Conservation (phyloP, 2,888 invertebrate genomes). For the Sphecodes monilicornis region DNA sequence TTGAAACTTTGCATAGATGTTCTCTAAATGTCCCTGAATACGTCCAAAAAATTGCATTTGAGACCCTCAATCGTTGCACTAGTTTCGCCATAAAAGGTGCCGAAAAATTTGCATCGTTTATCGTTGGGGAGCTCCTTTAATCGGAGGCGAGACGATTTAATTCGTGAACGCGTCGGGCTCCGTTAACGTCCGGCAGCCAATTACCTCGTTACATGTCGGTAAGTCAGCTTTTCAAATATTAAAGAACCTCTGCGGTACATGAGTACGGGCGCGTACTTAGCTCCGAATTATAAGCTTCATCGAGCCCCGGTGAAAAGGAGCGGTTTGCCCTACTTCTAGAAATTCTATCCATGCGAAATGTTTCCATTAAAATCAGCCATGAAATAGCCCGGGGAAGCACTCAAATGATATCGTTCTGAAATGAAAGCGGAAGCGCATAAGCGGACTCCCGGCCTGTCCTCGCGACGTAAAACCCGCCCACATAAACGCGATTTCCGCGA, state of each 20-base stretch:
- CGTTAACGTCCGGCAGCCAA: constrained; percentile 31
- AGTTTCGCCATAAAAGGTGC: not conserved
- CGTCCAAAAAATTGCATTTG: not conserved
- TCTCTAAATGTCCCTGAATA: not conserved
- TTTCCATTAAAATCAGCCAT: constrained; percentile 42
- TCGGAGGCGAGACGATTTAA: not conserved
- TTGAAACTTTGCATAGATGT: not conserved
- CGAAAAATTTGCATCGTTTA: not conserved
- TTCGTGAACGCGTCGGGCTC: not conserved
- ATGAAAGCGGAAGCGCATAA: constrained; percentile 17
- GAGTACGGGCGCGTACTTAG: constrained; percentile 28
- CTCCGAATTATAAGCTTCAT: constrained; percentile 48
- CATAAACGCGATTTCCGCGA: constrained; percentile 34
- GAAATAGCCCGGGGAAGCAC: constrained; percentile 31
- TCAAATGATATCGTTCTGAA: constrained; percentile 36
- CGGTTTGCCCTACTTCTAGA: constrained; percentile 38
- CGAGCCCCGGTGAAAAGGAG: constrained; percentile 34
- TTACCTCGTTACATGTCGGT: constrained; percentile 45
- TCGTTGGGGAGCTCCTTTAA: not conserved
- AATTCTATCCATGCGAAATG: constrained; percentile 31
- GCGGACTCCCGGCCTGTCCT: constrained; percentile 10
- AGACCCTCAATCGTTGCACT: too few relatives aligned
- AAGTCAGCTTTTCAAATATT: constrained; percentile 21
- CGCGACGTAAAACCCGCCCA: constrained; percentile 17
- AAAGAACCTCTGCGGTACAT: constrained; percentile 15